These are phyloP conservation scores for Holothuria leucospilota DNA, from an alignment of 53 echinoderm and acorn worm species.

Conservation along the genomic window DNA sequence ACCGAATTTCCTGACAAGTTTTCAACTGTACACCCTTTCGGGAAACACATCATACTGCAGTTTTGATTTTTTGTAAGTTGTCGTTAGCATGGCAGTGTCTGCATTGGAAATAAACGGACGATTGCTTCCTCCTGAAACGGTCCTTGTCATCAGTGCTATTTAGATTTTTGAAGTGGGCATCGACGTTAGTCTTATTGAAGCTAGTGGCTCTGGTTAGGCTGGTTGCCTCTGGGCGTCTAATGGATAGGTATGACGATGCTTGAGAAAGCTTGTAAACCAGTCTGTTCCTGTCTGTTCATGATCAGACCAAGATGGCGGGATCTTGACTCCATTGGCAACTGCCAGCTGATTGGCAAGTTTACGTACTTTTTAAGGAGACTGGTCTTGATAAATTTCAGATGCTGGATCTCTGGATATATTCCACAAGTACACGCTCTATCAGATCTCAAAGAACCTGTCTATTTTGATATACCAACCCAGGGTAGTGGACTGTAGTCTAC, in stretches of 20 bases:
- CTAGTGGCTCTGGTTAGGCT: constrained; percentile 45
- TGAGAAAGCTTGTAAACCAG: no score
- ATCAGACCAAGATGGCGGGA: background rate
- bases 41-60: no score
- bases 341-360: constrained; percentile 3
- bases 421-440: background rate
- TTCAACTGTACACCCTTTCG: no score
- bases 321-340: background rate
- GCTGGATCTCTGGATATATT: background rate
- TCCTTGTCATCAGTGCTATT: no score
- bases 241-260: constrained; percentile 5
- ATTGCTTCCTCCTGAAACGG: no score
- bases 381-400: constrained; percentile 14
- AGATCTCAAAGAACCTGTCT: background rate
- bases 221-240: constrained; percentile 30
- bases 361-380: background rate
- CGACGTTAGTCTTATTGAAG: constrained; percentile 34
- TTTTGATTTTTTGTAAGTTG: no score
- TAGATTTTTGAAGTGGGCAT: background rate
- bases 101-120: no score
- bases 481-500: background rate
- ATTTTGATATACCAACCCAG: background rate
- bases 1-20: no score
- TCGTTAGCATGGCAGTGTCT: no score
- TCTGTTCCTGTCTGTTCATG: constrained; percentile 11